phyloP scores from a whole-genome alignment of 2,113 vertebrate genomes.

The Pao palembangensis region DNA sequence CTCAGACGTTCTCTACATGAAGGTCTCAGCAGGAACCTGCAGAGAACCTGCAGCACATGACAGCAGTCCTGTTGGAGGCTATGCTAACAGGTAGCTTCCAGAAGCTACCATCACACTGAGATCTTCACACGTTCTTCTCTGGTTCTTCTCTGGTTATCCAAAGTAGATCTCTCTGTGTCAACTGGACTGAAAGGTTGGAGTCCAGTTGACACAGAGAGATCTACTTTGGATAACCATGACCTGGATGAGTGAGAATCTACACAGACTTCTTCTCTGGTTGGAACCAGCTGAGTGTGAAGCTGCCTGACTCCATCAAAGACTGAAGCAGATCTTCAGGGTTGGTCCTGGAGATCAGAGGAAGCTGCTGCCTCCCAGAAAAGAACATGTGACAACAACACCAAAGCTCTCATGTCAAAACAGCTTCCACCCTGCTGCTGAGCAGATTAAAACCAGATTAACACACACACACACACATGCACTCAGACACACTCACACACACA shows the following conservation, averaged over 20 bases:
- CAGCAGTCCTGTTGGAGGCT: too few relatives aligned
- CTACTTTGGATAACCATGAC: too few relatives aligned
- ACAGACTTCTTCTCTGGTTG: too few relatives aligned
- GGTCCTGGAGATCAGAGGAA: too few relatives aligned
- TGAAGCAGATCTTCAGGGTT: too few relatives aligned
- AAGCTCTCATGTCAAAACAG: slow-evolving; percentile 51
- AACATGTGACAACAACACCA: slow-evolving; percentile 5
- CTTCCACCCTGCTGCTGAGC: slow-evolving; percentile 59
- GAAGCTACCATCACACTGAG: too few relatives aligned
- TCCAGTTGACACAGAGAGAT: too few relatives aligned
- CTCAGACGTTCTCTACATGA: background rate
- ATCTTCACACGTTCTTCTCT: background rate
- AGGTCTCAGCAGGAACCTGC: background rate
- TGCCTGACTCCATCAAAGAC: background rate
- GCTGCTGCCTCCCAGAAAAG: background rate
- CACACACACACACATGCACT: slow-evolving; percentile 9
- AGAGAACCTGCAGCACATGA: background rate
- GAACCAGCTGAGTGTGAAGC: background rate
- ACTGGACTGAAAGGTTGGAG: too few relatives aligned
- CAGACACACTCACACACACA: too few relatives aligned
- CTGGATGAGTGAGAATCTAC: too few relatives aligned
- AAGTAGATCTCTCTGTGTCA: too few relatives aligned
- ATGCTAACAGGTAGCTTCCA: background rate
- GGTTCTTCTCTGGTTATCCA: too few relatives aligned
- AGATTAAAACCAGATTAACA: slow-evolving; percentile 64